A percentile compares a stretch with the other conserved stretches of the same genome.
These are phyloP conservation scores for Myotis vivesi DNA, from an alignment of 2,797 vertebrate genomes.

Conservation along the genomic window DNA sequence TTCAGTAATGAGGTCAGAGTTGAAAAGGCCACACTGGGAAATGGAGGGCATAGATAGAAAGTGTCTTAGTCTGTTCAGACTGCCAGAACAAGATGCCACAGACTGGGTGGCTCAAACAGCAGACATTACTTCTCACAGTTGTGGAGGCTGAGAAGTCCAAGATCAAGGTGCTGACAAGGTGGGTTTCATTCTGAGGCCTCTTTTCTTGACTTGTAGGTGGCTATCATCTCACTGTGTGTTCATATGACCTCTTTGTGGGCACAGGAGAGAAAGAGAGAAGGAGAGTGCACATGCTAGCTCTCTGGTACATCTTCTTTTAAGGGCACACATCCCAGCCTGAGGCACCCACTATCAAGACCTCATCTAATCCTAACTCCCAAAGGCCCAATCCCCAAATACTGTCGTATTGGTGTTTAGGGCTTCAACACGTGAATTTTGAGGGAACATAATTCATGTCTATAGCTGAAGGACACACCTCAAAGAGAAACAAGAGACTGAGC, in stretches of 20 bases:
- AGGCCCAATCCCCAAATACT: not conserved
- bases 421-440: not conserved
- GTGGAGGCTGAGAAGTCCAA: not conserved
- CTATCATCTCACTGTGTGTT: not conserved
- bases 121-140: not conserved
- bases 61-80: not conserved
- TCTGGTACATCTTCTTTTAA: not conserved
- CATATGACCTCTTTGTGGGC: not conserved
- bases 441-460: not conserved
- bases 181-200: not conserved
- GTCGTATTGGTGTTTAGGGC: not conserved
- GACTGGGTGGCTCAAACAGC: not conserved
- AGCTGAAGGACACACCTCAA: not conserved
- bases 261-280: not conserved
- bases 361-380: not conserved
- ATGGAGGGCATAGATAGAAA: not conserved
- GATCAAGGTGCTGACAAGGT: not conserved
- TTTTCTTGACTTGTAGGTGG: not conserved
- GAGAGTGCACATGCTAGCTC: not conserved
- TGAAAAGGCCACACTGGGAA: not conserved
- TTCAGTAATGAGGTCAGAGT: not conserved
- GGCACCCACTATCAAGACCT: not conserved
- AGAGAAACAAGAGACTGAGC: not conserved
- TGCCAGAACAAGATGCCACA: not conserved
- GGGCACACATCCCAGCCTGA: not conserved